These are phyloP conservation scores for Limnephilus rhombicus DNA, from an alignment of 2,888 invertebrate species.

Conservation along the genomic window DNA sequence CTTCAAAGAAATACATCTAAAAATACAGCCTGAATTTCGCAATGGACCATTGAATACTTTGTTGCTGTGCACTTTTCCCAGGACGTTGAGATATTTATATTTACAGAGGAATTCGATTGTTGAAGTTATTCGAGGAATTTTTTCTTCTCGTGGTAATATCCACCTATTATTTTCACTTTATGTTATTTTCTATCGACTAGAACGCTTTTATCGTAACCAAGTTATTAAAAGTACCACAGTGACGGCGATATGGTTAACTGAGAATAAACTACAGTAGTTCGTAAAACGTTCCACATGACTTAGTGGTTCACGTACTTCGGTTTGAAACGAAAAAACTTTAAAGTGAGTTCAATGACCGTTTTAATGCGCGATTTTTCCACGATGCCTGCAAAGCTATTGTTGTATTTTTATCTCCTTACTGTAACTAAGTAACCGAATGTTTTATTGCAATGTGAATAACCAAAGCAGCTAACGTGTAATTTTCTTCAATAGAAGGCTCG, in stretches of 20 bases:
- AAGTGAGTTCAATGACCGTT: constrained; percentile 32
- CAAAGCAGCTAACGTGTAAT: neutral
- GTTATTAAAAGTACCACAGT: constrained; percentile 1
- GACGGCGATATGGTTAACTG: constrained; percentile 14
- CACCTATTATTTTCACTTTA: neutral
- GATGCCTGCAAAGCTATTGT: constrained; percentile 29
- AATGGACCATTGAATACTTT: neutral
- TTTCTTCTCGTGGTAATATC: neutral
- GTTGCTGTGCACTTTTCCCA: neutral
- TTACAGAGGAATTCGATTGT: neutral
- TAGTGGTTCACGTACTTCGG: constrained; percentile 22
- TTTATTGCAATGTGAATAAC: constrained; percentile 13
- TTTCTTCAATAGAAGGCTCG: neutral
- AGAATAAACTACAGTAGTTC: neutral
- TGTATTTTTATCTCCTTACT: constrained; percentile 19
- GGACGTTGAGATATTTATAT: neutral
- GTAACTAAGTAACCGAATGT: neutral
- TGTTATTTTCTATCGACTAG: neutral
- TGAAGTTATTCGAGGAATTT: neutral
- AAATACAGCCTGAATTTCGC: neutral
- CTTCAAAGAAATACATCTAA: neutral
- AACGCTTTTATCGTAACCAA: neutral
- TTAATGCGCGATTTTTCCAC: constrained; percentile 39
- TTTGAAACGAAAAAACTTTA: constrained; percentile 18
- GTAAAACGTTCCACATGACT: constrained; percentile 28